Base-by-base conservation (phyloP, 1,140 invertebrate genomes). In the Aphelinus atriplicis region DNA sequence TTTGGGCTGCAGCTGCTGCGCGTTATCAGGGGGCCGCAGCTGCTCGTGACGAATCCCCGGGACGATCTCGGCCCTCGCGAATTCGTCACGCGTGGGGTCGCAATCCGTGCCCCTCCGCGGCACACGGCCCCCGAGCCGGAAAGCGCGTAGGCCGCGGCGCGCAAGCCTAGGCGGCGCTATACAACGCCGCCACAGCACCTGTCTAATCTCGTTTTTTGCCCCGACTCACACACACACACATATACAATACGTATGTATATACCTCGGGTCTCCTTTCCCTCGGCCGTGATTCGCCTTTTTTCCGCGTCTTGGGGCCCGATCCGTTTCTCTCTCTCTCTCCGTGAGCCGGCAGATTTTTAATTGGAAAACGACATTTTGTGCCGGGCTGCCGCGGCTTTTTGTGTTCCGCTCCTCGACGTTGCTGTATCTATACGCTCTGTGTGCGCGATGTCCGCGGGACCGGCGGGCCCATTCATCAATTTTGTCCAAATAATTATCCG, bases 21-120 rank as follows among this genome's bases (percentile, higher is more conserved):
- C 81, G 80, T 83, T 83, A 83, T 84, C 82, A 83, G 78, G 81
- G 47, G 42, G 55, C 50, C 79, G 80, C 71, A 71, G 70, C 71
- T 73, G 71, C 77, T 80, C 81, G 82, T 83, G 82, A 84, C 83
- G 81, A 83, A 84, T 83, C 79, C 75, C 58, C 73, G 78, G 70
- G 53, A 73, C 67, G 76, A 73, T 47, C 55, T 51, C 73, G 64
- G 75, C 74, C 72, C 51, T 69, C 61, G 3, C 48, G 53, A 67
- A 76, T 78, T 78, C 66, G 74, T 81, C 80, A 75, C 75, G 57
- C 55, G 26, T 72, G 50, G 62, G 53, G 55, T 51, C 62, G 46
- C 3, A 26, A 26, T 0, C 26, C 26, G 26, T 26, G 26, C 26
- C 26, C 26, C 26, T 26, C 26, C 50, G 46, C 6, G 58, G 9